phyloP scores from a whole-genome alignment of 2,888 invertebrate species.

The Chrysina gloriosa region DNA sequence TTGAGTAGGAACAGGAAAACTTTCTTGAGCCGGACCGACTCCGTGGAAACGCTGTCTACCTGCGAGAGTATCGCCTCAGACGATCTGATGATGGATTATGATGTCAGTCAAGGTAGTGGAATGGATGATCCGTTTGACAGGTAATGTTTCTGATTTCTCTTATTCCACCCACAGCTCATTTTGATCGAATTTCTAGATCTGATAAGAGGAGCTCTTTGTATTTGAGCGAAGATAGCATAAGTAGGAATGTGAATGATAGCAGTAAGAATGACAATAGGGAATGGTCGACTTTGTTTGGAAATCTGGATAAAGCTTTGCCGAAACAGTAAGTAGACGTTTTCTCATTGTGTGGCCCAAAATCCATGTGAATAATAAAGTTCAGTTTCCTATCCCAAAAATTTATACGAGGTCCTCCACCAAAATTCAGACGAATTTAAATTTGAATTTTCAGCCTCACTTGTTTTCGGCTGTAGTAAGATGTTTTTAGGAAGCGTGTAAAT shows the following conservation, averaged over 20 bases:
- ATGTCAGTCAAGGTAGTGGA: constrained; percentile 66
- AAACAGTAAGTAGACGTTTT: constrained; percentile 52
- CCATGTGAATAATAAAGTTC: too few species aligned
- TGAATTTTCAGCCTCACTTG: too few species aligned
- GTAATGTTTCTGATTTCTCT: neutral
- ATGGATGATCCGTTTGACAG: constrained; percentile 58
- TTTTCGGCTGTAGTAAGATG: too few species aligned
- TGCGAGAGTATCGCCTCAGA: constrained; percentile 87
- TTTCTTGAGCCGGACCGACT: constrained; percentile 68
- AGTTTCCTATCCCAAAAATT: too few species aligned
- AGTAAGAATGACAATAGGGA: constrained; percentile 67
- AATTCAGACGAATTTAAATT: too few species aligned
- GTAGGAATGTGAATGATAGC: constrained; percentile 54
- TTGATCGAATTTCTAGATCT: constrained; percentile 52
- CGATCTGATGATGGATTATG: constrained; percentile 89
- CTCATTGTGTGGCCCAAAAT: too few species aligned
- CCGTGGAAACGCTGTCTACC: constrained; percentile 85
- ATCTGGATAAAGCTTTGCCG: constrained; percentile 54
- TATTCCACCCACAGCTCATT: neutral
- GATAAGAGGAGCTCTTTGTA: constrained; percentile 66
- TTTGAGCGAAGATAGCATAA: constrained; percentile 66
- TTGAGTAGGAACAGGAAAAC: constrained; percentile 54
- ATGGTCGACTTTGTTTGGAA: constrained; percentile 68
- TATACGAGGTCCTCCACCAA: too few species aligned
- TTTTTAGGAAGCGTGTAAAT: too few species aligned